Evolutionary conservation across 2,797 vertebrate species (phyloP).

Genomic region (Orientallactaga sibirica): DNA sequence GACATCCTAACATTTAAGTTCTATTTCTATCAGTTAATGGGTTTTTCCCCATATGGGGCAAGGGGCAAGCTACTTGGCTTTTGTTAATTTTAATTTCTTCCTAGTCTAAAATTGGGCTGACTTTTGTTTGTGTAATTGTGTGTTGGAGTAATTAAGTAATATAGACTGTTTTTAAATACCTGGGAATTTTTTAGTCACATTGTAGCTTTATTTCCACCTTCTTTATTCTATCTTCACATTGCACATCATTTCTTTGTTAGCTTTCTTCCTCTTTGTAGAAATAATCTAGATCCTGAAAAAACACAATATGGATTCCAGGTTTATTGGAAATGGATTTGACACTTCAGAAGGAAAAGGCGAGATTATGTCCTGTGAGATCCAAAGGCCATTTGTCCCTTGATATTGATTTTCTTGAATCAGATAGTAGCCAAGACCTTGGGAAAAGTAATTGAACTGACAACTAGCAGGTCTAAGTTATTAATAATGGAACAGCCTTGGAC

Average conservation of each 20-base stretch:
- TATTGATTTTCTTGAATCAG: slow-evolving; percentile 75
- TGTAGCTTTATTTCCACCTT: slow-evolving; percentile 32
- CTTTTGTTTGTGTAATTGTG: slow-evolving; percentile 47
- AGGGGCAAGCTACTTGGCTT: background rate
- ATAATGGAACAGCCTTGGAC: slow-evolving; percentile 72
- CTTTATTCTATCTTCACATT: slow-evolving; percentile 33
- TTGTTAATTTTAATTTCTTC: slow-evolving; percentile 54
- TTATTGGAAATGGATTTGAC: slow-evolving; percentile 52
- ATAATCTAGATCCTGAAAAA: slow-evolving; percentile 61
- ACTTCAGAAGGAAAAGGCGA: slow-evolving; percentile 38
- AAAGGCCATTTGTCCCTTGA: slow-evolving; percentile 61
- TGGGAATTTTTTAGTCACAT: background rate
- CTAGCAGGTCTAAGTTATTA: slow-evolving; percentile 69
- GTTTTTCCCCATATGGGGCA: background rate
- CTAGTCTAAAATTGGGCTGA: background rate
- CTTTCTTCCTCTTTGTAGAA: slow-evolving; percentile 2
- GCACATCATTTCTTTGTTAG: slow-evolving; percentile 43
- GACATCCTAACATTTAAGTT: slow-evolving; percentile 28
- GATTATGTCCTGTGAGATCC: slow-evolving; percentile 57
- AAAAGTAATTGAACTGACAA: slow-evolving; percentile 77
- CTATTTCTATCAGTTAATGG: background rate
- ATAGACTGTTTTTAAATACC: slow-evolving; percentile 25
- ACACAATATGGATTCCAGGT: background rate
- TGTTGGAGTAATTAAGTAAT: slow-evolving; percentile 38
- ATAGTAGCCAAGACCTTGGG: slow-evolving; percentile 48